phyloP scores from a whole-genome alignment of 2,797 vertebrate species.

The Ficedula albicollis region DNA sequence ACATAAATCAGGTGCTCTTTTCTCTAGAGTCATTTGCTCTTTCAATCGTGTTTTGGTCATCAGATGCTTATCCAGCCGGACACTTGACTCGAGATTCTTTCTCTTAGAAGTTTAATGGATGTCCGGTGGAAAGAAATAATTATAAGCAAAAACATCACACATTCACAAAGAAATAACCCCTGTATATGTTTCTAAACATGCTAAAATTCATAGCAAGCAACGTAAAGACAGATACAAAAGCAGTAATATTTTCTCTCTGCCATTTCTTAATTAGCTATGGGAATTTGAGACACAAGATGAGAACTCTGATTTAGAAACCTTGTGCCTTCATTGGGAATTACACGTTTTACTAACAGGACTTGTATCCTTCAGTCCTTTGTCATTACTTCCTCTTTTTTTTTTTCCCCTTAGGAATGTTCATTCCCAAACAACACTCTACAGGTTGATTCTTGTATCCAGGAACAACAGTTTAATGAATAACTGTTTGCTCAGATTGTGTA shows the following conservation, averaged over 20 bases:
- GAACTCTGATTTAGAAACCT: neutral
- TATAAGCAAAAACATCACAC: fast-evolving
- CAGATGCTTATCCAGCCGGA: neutral
- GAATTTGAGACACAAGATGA: neutral
- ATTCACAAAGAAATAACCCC: neutral
- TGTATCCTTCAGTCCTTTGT: neutral
- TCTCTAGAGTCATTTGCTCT: neutral
- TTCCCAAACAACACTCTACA: neutral
- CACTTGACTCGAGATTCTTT: neutral
- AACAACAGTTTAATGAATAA: neutral
- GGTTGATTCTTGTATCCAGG: neutral
- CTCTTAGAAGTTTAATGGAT: neutral
- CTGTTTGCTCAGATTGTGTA: neutral
- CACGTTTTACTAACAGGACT: neutral
- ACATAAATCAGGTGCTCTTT: neutral
- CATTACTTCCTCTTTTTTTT: neutral
- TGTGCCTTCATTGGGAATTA: neutral
- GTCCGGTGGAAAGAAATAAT: neutral
- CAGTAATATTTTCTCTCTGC: neutral
- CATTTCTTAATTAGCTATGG: neutral
- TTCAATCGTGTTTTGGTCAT: neutral
- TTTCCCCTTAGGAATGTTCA: neutral
- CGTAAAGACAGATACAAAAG: neutral
- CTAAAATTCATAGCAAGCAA: neutral
- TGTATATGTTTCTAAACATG: neutral